Evolutionary conservation across 2,888 invertebrate species (phyloP).

Genomic region (Nemoura dubitans): DNA sequence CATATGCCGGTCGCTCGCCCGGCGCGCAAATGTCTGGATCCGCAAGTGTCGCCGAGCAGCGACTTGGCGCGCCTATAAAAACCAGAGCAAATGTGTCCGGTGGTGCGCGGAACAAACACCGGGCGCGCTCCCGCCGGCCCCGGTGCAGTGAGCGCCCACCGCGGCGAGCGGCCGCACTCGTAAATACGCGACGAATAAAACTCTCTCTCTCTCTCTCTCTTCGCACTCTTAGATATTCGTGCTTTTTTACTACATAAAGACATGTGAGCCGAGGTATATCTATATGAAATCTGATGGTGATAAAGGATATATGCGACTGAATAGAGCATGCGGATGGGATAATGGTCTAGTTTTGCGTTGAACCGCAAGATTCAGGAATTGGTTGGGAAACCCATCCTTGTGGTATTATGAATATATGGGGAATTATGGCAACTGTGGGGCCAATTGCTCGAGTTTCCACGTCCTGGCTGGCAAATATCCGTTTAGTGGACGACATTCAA

Average conservation of each 20-base stretch:
- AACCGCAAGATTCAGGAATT: neutral
- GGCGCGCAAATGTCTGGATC: neutral
- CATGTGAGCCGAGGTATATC: neutral
- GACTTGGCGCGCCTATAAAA: neutral
- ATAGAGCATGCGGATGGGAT: neutral
- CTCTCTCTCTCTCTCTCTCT: neutral
- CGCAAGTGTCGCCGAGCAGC: neutral
- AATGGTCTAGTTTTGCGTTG: neutral
- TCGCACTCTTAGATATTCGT: neutral
- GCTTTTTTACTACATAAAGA: neutral
- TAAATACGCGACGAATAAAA: neutral
- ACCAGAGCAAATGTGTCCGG: neutral
- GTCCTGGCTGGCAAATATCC: neutral
- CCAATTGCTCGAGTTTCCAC: neutral
- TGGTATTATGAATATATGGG: neutral
- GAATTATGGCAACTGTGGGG: neutral
- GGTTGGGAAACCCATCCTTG: neutral
- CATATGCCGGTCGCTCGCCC: no score
- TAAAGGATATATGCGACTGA: neutral
- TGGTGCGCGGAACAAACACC: no score
- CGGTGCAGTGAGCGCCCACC: neutral
- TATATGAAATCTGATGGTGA: neutral
- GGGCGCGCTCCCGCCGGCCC: no score
- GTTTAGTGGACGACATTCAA: neutral
- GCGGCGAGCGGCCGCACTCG: neutral